Evolutionary conservation across 2,888 invertebrate genomes (phyloP).

Genomic region (Hypsopygia costalis): DNA sequence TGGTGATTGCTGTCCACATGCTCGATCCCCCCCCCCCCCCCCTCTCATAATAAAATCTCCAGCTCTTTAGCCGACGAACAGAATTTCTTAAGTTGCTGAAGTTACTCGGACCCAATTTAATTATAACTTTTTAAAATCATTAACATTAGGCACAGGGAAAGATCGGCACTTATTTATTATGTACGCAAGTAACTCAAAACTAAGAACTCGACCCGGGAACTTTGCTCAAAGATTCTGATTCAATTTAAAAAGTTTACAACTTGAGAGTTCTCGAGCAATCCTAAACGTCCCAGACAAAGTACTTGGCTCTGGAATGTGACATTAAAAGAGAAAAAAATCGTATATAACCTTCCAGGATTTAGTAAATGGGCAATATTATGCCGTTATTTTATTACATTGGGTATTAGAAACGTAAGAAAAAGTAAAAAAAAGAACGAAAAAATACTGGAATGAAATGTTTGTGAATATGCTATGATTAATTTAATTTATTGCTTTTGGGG

Average conservation of each 20-base stretch:
- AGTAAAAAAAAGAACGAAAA: no score
- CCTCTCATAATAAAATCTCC: no score
- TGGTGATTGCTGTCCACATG: no score
- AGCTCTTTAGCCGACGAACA: not conserved
- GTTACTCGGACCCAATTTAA: not conserved
- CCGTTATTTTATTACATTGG: no score
- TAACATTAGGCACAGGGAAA: slow-evolving; percentile 16
- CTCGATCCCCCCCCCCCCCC: no score
- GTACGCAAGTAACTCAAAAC: slow-evolving; percentile 34
- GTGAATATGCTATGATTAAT: no score
- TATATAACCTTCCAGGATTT: no score
- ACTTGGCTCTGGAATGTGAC: slow-evolving; percentile 9
- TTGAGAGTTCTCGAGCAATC: slow-evolving; percentile 28
- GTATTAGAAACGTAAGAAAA: no score
- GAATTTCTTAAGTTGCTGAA: not conserved
- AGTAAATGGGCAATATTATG: no score
- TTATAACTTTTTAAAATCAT: slow-evolving; percentile 1
- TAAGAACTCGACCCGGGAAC: slow-evolving; percentile 22
- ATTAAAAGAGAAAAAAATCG: slow-evolving; percentile 12
- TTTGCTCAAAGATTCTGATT: slow-evolving; percentile 39
- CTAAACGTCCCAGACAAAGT: slow-evolving; percentile 32
- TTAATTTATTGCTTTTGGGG: no score
- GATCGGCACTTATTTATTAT: slow-evolving; percentile 42
- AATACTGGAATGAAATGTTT: no score
- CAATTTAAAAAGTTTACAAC: slow-evolving; percentile 60